Base-by-base conservation (phyloP, 2,888 invertebrate genomes). In the Macrophya annulata region DNA sequence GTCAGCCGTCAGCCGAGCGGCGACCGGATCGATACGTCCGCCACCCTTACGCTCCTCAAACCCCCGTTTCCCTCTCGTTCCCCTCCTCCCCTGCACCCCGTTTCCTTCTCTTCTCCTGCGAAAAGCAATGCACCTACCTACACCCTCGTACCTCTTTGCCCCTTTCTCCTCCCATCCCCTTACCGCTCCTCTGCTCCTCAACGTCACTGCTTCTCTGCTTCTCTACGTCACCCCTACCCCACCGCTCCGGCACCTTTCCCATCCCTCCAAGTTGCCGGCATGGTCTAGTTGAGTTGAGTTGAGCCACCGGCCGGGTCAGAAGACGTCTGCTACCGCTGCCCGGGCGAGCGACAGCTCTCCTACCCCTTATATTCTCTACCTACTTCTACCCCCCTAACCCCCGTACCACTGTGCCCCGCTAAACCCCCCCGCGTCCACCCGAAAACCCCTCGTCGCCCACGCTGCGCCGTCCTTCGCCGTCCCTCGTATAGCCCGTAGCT, bases 251-350 rank as follows among this genome's bases (percentile, higher is more conserved):
- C 84, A 62, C 86, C 86, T 65, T 83, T 48, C 84, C 88, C 87
- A 86, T 86, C 88, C 89, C 87, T 86, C 88, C 85, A 86, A 84
- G 86, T 85, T 71, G 87, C 89, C 90, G 89, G 87, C 89, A 86
- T 87, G 90, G 89, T 90, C 89, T 89, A 89, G 90, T 92, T 90
- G 92, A 92, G 91, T 91, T 90, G 91, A 91, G 91, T 91, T 89
- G 90, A 94, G 94, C 93, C 93, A 93, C 94, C 91, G 92, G 93
- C 93, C 93, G 93, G 93, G 93, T 93, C 93, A 93, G 92, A 93
- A 93, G 93, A 93, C 93, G 93, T 93, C 93, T 93, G 93, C 93
- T 93, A 87, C 87, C 88, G 72, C 84, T 86, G 93, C 92, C 92
- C 93, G 93, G 93, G 93, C 93, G 92, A 90, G 87, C 90, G 90